Percentiles rank a stretch among this genome's conserved stretches.
Evolutionary conservation across 2,113 vertebrate genomes (phyloP).

Genomic region (Podarcis muralis): DNA sequence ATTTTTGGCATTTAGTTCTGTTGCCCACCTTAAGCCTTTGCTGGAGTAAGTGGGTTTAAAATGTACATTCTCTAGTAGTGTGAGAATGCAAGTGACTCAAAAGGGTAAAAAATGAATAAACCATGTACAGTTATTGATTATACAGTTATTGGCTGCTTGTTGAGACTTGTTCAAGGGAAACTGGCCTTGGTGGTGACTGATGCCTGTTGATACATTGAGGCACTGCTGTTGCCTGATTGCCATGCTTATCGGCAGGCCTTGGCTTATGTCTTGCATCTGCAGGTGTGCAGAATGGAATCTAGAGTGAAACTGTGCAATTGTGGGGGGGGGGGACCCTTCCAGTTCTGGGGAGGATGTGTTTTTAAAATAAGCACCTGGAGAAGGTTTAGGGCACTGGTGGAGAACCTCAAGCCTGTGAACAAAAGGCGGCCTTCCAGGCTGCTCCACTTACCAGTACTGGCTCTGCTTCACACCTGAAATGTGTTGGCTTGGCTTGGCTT

Average conservation of each 20-base stretch:
- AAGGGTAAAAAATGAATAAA: not conserved
- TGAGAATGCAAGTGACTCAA: not conserved
- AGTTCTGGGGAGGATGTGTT: not conserved
- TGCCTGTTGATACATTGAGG: not conserved
- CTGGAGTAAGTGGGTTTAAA: not conserved
- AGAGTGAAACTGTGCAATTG: not conserved
- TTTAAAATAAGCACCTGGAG: not conserved
- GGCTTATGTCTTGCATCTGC: not conserved
- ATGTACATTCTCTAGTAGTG: not conserved
- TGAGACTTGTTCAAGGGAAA: too few species aligned
- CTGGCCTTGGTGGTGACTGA: not conserved
- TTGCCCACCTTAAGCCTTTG: not conserved
- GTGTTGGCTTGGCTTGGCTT: too few species aligned
- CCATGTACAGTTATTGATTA: too few species aligned
- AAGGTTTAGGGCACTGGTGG: not conserved
- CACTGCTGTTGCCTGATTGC: too few species aligned
- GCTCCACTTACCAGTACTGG: too few species aligned
- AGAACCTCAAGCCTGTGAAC: too few species aligned
- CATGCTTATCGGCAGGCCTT: not conserved
- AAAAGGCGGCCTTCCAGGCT: too few species aligned
- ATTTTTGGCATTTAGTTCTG: not conserved
- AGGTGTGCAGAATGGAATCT: not conserved
- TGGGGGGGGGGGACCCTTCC: not conserved
- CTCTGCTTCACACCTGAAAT: too few species aligned
- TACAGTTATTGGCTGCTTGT: too few species aligned